Conservation (phyloP, 2,888 invertebrate genomes). For the Arctia plantaginis region DNA sequence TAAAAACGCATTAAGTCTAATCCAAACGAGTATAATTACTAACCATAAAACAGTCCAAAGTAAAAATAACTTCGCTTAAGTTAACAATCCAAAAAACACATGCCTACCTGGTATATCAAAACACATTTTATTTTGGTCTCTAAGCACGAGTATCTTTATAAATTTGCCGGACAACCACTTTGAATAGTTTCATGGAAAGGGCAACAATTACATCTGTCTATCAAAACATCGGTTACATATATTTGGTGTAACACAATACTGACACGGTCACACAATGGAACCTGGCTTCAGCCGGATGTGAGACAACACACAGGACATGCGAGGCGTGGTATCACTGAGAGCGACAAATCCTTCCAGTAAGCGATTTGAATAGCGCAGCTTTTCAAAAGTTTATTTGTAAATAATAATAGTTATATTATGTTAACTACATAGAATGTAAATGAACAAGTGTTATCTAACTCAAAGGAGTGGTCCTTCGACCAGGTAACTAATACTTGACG, state of each 20-base stretch:
- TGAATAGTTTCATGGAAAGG: conserved; percentile 19
- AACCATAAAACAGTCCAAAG: not conserved
- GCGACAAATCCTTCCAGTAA: conserved; percentile 35
- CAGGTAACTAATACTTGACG: too few relatives aligned
- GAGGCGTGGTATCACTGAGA: conserved; percentile 43
- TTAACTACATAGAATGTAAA: too few relatives aligned
- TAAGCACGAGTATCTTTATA: not conserved
- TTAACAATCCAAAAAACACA: not conserved
- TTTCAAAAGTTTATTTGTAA: too few relatives aligned
- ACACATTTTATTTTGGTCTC: not conserved
- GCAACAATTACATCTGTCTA: conserved; percentile 24
- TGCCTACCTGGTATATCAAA: not conserved
- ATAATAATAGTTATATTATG: too few relatives aligned
- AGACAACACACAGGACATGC: conserved; percentile 32
- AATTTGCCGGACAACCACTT: conserved; percentile 6
- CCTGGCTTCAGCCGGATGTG: conserved; percentile 41
- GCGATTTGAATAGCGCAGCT: not conserved
- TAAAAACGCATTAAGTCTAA: too few relatives aligned
- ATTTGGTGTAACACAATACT: conserved; percentile 13
- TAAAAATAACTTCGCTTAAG: not conserved
- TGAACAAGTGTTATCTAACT: too few relatives aligned
- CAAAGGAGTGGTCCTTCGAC: too few relatives aligned
- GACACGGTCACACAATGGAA: conserved; percentile 28
- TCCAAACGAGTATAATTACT: too few relatives aligned
- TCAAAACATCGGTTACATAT: conserved; percentile 46